Evolutionary conservation across 2,797 vertebrate species (phyloP), one percentile per base, ranked within the genome.

Genomic region (Synaphobranchus kaupii): DNA sequence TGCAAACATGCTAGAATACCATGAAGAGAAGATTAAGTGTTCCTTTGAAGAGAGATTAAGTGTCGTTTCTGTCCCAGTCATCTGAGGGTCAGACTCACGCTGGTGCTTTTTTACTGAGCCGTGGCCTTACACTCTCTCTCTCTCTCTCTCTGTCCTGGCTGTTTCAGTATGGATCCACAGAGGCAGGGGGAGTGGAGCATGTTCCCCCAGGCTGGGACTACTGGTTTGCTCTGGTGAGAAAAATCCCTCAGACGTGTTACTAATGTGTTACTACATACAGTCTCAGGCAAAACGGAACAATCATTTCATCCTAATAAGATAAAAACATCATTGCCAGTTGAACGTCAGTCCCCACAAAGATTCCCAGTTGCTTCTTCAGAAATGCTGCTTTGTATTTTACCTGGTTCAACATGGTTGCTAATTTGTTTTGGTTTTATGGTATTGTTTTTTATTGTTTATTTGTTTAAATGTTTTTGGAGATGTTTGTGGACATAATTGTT

Each of bases 121-220:
- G 9, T 44, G 6, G 56, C n/a, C 2, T 63, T 25, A 15, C 8
- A 0, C 10, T 60, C 58, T 60, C 4, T 60, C 58, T 22, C 15
- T 60, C 10, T 60, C 50, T 10, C 10, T 82, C 82, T 87, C 56
- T 76, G 60, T 66, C n/a, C 9, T n/a, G 22, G 20, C 63, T 82
- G 48, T 84, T 93, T 76, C 93, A 99, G 98, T 99, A 99, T 0
- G 98, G 98, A 28, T 95, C 96, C 91, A 91, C 95, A 0, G 96
- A 96, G 87, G 97, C 98, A 50, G 98, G 98, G 7, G 98, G 98
- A 52, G 93, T 99, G 78, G 95, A 96, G 86, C 97, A 99, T 0
- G 94, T 99, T 13, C 98, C 98, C 85, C 96, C 96, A 13, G 98
- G 98, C 87, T 99, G 98, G 98, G 98, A 93, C 94, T 96, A 97